Conservation (phyloP, 2,113 vertebrate species). For the Aplodontia rufa region DNA sequence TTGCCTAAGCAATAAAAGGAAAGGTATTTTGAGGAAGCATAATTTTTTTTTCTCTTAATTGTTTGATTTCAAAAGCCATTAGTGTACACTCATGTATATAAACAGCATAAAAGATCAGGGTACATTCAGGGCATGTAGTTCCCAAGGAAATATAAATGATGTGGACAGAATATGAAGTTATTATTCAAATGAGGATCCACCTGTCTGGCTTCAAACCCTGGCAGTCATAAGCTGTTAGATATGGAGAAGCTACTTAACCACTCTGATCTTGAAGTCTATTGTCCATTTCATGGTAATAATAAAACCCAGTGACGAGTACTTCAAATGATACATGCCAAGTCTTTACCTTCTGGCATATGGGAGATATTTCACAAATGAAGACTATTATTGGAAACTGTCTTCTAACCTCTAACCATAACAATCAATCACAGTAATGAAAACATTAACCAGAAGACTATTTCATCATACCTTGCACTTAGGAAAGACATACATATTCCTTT, state of each 20-base stretch:
- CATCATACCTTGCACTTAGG: background rate
- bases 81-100: no score
- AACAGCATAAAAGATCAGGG: background rate
- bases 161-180: background rate
- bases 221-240: background rate
- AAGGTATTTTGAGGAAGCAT: background rate
- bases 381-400: slow-evolving; percentile 41
- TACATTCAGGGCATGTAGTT: background rate
- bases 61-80: background rate
- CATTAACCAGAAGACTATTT: background rate
- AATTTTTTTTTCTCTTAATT: background rate
- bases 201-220: background rate
- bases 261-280: slow-evolving; percentile 50
- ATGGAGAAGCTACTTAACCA: slow-evolving; percentile 35
- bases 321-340: slow-evolving; percentile 15
- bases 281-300: background rate
- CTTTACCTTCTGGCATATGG: background rate
- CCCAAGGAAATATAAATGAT: background rate
- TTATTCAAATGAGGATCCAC: background rate
- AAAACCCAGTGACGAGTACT: background rate
- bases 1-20: background rate
- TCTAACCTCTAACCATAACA: slow-evolving; percentile 26
- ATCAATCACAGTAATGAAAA: slow-evolving; percentile 49
- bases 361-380: slow-evolving; percentile 5
- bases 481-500: background rate